A percentile compares a stretch with the other conserved stretches of the same genome.
Evolutionary conservation across 2,888 invertebrate species (phyloP).

Genomic region (Drosophila cognata): DNA sequence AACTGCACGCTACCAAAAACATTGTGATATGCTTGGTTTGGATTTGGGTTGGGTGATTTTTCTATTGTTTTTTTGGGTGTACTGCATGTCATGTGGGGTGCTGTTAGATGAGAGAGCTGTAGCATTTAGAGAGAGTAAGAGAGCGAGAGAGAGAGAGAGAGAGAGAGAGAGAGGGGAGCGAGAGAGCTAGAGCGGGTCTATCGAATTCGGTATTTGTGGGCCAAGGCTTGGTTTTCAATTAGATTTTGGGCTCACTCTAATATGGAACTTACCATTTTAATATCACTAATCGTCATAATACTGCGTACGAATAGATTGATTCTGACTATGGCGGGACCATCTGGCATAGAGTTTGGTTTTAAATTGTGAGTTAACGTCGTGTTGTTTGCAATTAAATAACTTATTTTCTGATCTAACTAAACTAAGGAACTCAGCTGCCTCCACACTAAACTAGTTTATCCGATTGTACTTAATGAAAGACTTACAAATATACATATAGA

Average conservation of each 20-base stretch:
- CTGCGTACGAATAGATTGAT: slow-evolving; percentile 99
- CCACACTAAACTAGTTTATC: slow-evolving; percentile 36
- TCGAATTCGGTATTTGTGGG: slow-evolving; percentile 38
- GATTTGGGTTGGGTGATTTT: slow-evolving; percentile 7
- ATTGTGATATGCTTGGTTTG: slow-evolving; percentile 29
- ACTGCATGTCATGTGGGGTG: slow-evolving; percentile 49
- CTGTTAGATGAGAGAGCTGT: slow-evolving; percentile 28
- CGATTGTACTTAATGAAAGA: slow-evolving; percentile 39
- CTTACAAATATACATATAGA: slow-evolving; percentile 38
- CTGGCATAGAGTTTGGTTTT: slow-evolving; percentile 86
- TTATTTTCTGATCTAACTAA: slow-evolving; percentile 62
- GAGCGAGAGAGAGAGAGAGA: slow-evolving; percentile 4
- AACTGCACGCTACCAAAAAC: slow-evolving; percentile 45
- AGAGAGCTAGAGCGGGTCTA: slow-evolving; percentile 28
- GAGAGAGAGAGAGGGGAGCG: slow-evolving; percentile 1
- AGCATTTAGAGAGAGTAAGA: slow-evolving; percentile 2
- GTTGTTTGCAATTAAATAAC: slow-evolving; percentile 36
- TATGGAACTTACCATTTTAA: slow-evolving; percentile 97
- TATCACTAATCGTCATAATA: slow-evolving; percentile 99
- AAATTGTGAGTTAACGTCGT: slow-evolving; percentile 56
- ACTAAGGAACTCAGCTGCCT: slow-evolving; percentile 36
- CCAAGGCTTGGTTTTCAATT: slow-evolving; percentile 33
- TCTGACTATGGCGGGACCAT: slow-evolving; percentile 98
- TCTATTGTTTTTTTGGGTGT: slow-evolving; percentile 17
- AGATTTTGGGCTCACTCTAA: slow-evolving; percentile 32